A percentile compares a stretch with the other conserved stretches of the same genome.
Conservation (phyloP, 1,140 invertebrate genomes). For the Macrocentrus cingulum region DNA sequence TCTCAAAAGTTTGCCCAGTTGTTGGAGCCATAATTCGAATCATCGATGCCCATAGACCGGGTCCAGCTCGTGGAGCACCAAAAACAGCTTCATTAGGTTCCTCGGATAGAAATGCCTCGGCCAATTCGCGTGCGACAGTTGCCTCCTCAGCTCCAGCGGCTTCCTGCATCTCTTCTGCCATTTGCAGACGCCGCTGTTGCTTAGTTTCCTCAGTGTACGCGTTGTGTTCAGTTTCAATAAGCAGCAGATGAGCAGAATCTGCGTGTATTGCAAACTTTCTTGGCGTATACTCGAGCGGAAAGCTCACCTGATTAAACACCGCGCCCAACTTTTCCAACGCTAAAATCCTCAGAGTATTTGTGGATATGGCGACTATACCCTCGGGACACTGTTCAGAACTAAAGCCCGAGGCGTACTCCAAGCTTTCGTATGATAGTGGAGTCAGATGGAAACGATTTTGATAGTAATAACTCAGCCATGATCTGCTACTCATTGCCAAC, state of each 20-base stretch:
- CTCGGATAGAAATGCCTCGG: conserved; percentile 93
- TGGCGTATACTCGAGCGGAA: conserved; percentile 93
- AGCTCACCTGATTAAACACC: conserved; percentile 95
- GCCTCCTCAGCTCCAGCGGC: conserved; percentile 93
- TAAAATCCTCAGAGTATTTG: conserved; percentile 95
- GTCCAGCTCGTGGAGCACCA: conserved; percentile 93
- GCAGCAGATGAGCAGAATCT: conserved; percentile 88
- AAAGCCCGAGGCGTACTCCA: conserved; percentile 98
- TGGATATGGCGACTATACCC: conserved; percentile 98
- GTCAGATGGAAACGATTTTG: conserved; percentile 96
- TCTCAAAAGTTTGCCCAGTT: conserved; percentile 75
- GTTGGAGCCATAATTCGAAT: conserved; percentile 91
- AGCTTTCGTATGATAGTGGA: conserved; percentile 91
- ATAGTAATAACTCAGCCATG: conserved; percentile 98
- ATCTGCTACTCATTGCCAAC: conserved; percentile 94
- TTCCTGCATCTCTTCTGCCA: conserved; percentile 94
- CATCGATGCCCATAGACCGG: conserved; percentile 96
- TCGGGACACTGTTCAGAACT: conserved; percentile 99
- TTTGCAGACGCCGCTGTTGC: conserved; percentile 81
- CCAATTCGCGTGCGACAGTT: conserved; percentile 94
- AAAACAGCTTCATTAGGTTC: conserved; percentile 91
- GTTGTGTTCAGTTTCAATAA: conserved; percentile 98
- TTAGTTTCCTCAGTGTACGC: conserved; percentile 98
- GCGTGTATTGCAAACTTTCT: conserved; percentile 92
- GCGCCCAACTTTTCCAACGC: conserved; percentile 97